phyloP scores from a whole-genome alignment of 2,113 vertebrate species.

The Greenwoodochromis staneri region DNA sequence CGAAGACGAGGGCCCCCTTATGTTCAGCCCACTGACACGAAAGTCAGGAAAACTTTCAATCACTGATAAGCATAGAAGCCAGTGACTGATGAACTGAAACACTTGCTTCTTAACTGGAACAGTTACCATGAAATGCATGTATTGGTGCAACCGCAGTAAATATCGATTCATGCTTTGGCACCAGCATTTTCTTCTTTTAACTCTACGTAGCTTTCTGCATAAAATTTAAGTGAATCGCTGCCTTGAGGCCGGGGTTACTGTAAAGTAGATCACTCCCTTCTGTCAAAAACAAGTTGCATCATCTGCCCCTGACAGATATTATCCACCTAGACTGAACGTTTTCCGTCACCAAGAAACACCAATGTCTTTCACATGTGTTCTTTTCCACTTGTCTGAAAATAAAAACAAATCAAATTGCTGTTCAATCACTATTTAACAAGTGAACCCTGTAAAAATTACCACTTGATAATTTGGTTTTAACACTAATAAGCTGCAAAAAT shows the following conservation, averaged over 20 bases:
- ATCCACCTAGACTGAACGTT: neutral
- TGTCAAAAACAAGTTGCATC: neutral
- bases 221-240: neutral
- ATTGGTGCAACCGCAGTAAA: neutral
- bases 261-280: neutral
- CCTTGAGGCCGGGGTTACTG: neutral
- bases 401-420: neutral
- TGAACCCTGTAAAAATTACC: neutral
- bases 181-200: neutral
- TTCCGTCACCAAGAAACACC: neutral
- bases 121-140: neutral
- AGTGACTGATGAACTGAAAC: neutral
- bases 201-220: neutral
- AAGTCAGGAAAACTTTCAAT: neutral
- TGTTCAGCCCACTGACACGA: neutral
- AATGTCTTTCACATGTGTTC: neutral
- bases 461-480: neutral
- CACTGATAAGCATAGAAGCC: neutral
- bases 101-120: neutral
- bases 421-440: neutral
- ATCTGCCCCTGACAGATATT: neutral
- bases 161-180: neutral
- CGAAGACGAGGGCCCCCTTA: rapidly evolving
- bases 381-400: neutral
- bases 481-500: neutral